These are phyloP conservation scores for Celastrina argiolus DNA, from an alignment of 2,888 invertebrate genomes.

Conservation along the genomic window DNA sequence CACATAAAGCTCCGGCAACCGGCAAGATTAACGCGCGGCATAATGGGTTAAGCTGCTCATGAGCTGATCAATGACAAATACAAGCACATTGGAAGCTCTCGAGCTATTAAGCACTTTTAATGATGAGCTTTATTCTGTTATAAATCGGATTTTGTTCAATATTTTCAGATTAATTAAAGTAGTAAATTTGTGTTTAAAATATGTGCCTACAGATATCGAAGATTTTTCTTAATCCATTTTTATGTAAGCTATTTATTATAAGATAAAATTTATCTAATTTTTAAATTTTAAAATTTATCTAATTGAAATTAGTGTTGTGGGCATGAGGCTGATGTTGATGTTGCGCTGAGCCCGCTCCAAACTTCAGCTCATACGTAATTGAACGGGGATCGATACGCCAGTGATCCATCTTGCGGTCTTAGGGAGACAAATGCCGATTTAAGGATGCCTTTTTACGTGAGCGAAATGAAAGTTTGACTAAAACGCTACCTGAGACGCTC, in stretches of 20 bases:
- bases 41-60: conserved; percentile 9
- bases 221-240: not conserved
- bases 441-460: conserved; percentile 18
- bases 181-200: not conserved
- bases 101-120: conserved; percentile 2
- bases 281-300: too few species aligned
- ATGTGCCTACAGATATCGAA: not conserved
- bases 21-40: not conserved
- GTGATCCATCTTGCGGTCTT: conserved; percentile 25
- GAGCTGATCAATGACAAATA: conserved; percentile 12
- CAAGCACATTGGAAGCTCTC: conserved; percentile 7
- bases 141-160: not conserved
- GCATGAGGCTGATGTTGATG: not conserved
- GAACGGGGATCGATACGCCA: conserved; percentile 23
- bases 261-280: too few species aligned
- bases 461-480: conserved; percentile 12
- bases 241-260: too few species aligned
- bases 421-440: conserved; percentile 23
- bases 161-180: not conserved
- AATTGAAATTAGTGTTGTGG: not conserved
- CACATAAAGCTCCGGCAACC: not conserved
- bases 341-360: not conserved
- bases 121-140: conserved; percentile 6
- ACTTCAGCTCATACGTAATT: conserved; percentile 21
- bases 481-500: conserved; percentile 2